phyloP scores from a whole-genome alignment of 2,797 vertebrate species.

The Allobates femoralis region DNA sequence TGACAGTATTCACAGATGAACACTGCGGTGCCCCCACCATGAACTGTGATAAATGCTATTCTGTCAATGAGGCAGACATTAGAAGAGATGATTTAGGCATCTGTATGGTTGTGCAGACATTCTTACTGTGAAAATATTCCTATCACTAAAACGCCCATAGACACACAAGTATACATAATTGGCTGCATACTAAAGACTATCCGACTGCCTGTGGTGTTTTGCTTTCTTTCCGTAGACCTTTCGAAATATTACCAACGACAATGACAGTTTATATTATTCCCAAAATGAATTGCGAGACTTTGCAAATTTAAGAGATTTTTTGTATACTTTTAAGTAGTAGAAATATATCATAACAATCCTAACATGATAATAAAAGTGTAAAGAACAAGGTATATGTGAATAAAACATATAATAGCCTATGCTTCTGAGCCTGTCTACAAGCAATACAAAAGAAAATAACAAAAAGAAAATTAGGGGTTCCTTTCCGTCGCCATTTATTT shows the following conservation, averaged over 20 bases:
- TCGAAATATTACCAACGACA: not conserved
- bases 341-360: not conserved
- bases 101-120: constrained; percentile 61
- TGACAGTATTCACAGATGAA: constrained; percentile 48
- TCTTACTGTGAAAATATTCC: constrained; percentile 69
- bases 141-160: constrained; percentile 65
- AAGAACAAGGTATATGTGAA: too few relatives aligned
- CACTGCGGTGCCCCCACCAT: constrained; percentile 47
- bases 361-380: not conserved
- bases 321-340: not conserved
- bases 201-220: constrained; percentile 65
- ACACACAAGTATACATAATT: constrained; percentile 66
- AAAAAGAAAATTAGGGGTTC: not conserved
- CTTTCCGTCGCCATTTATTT: not conserved
- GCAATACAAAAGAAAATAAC: not conserved
- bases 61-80: constrained; percentile 54
- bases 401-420: not conserved
- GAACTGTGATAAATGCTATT: constrained; percentile 53
- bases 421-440: not conserved
- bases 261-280: not conserved
- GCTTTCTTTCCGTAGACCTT: constrained; percentile 66
- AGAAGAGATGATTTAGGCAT: constrained; percentile 62
- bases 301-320: not conserved
- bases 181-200: constrained; percentile 64
- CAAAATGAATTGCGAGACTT: not conserved